Percentiles rank a stretch among this genome's conserved stretches.
Conservation (phyloP, 1,140 invertebrate genomes). For the Penaeus japonicus region DNA sequence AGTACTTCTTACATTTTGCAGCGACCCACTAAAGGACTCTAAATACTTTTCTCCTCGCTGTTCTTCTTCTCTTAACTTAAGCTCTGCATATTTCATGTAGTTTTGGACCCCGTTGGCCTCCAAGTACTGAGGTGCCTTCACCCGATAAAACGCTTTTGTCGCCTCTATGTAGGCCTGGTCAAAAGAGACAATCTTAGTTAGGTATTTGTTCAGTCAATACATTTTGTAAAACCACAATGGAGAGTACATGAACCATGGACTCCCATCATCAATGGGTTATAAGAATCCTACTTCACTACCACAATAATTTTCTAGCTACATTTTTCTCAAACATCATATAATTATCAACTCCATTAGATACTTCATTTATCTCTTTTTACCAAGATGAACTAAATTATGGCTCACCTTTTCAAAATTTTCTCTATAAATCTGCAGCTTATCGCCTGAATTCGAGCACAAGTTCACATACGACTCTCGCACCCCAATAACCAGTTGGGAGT, state of each 20-base stretch:
- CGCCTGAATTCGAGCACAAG: conserved; percentile 91
- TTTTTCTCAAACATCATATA: background rate
- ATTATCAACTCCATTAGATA: background rate
- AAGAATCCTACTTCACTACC: too few relatives aligned
- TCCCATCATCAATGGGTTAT: too few relatives aligned
- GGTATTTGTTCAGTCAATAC: background rate
- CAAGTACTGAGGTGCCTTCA: conserved; percentile 90
- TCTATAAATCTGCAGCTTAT: conserved; percentile 94
- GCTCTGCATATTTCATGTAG: conserved; percentile 97
- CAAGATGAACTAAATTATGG: background rate
- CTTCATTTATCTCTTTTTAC: background rate
- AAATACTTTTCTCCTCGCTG: conserved; percentile 90
- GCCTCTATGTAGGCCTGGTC: conserved; percentile 65
- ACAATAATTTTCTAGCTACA: background rate
- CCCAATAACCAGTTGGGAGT: conserved; percentile 96
- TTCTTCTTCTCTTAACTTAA: conserved; percentile 95
- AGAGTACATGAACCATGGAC: too few relatives aligned
- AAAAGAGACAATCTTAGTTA: background rate
- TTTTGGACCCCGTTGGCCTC: conserved; percentile 91
- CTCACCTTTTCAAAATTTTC: conserved; percentile 94
- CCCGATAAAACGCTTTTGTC: conserved; percentile 90
- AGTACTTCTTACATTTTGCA: conserved; percentile 56
- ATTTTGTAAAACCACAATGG: background rate
- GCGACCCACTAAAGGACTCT: conserved; percentile 87
- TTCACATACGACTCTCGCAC: conserved; percentile 96